These are phyloP conservation scores for Thalassaphorura encarpata DNA, from an alignment of 1,140 invertebrate genomes.

Conservation along the genomic window DNA sequence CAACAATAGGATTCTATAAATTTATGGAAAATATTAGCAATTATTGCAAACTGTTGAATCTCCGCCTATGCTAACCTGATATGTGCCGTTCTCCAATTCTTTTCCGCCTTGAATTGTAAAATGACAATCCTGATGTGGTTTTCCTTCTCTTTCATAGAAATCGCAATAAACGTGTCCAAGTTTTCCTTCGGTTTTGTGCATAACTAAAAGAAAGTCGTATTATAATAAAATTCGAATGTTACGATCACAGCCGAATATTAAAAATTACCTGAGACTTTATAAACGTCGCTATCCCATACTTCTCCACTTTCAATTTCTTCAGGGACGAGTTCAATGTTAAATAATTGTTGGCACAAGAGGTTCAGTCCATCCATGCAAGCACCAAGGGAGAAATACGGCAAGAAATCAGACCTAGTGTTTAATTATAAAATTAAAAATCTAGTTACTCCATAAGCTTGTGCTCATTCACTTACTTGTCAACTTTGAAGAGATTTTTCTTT, in stretches of 20 bases:
- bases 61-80: conserved; percentile 49
- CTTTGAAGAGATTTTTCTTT: conserved; percentile 56
- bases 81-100: conserved; percentile 62
- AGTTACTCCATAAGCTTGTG: too few species aligned
- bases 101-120: conserved; percentile 95
- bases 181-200: conserved; percentile 61
- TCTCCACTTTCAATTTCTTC: conserved; percentile 64
- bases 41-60: background rate
- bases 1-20: conserved; percentile 75
- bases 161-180: conserved; percentile 97
- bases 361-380: conserved; percentile 93
- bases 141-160: conserved; percentile 78
- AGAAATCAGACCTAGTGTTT: conserved; percentile 51
- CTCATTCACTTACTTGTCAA: conserved; percentile 40
- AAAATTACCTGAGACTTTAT: conserved; percentile 62
- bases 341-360: conserved; percentile 66
- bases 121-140: conserved; percentile 95
- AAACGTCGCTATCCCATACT: conserved; percentile 73
- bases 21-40: background rate
- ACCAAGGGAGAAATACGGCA: conserved; percentile 87
- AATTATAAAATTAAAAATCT: background rate
- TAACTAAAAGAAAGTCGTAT: conserved; percentile 42
- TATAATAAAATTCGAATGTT: background rate
- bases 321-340: conserved; percentile 62
- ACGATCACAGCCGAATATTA: background rate